These are phyloP conservation scores for Dallia pectoralis DNA, from an alignment of 2,797 vertebrate genomes.

Conservation along the genomic window DNA sequence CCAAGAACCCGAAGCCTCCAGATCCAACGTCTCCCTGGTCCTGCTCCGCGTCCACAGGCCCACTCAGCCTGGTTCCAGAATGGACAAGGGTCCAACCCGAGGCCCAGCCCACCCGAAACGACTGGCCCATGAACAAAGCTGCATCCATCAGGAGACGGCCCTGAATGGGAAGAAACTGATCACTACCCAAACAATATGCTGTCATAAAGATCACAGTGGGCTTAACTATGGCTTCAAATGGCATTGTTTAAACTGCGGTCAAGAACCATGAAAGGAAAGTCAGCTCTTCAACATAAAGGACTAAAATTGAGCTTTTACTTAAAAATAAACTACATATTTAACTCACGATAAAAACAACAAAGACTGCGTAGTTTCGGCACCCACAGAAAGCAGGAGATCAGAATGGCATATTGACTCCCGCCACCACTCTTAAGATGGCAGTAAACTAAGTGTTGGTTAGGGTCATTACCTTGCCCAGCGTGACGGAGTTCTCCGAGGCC, in stretches of 20 bases:
- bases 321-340: too few relatives aligned
- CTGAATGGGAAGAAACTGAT: conserved; percentile 40
- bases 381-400: too few relatives aligned
- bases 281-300: too few relatives aligned
- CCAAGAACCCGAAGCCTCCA: conserved; percentile 80
- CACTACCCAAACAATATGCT: conserved; percentile 19
- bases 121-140: conserved; percentile 85
- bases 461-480: conserved; percentile 67
- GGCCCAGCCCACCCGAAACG: conserved; percentile 92
- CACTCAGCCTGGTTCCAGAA: conserved; percentile 71
- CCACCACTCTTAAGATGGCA: too few relatives aligned
- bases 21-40: conserved; percentile 56
- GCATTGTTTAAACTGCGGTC: too few relatives aligned
- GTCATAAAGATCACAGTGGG: not conserved
- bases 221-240: too few relatives aligned
- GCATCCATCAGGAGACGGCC: conserved; percentile 87
- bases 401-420: too few relatives aligned
- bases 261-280: too few relatives aligned
- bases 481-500: conserved; percentile 74
- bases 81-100: conserved; percentile 88
- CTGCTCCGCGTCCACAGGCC: conserved; percentile 1
- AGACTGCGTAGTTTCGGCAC: too few relatives aligned
- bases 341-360: too few relatives aligned
- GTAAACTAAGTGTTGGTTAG: too few relatives aligned
- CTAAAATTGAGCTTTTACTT: too few relatives aligned